Evolutionary conservation across 2,113 vertebrate genomes (phyloP).

Genomic region (Lasiurus borealis): DNA sequence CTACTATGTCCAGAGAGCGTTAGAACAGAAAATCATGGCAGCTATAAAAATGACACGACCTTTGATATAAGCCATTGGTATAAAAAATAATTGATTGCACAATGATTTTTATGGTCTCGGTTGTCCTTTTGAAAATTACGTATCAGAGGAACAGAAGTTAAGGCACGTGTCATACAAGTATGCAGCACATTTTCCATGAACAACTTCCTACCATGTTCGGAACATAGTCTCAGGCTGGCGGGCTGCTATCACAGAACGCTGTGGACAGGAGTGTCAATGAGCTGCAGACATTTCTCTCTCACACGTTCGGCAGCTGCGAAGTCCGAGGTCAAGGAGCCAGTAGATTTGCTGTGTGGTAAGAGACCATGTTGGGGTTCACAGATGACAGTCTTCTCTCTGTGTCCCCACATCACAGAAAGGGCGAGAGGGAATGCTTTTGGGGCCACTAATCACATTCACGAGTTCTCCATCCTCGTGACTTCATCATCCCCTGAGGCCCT

Average conservation of each 20-base stretch:
- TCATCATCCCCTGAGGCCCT: background rate
- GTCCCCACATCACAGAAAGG: background rate
- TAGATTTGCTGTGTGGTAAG: background rate
- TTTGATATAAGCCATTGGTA: background rate
- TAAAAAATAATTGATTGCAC: background rate
- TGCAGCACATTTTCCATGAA: background rate
- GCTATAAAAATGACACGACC: background rate
- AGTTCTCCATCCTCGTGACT: background rate
- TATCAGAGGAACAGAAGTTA: background rate
- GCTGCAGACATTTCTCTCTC: background rate
- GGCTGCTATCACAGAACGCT: background rate
- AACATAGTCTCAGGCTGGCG: background rate
- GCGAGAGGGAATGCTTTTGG: background rate
- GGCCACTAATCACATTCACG: background rate
- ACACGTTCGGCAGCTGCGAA: background rate
- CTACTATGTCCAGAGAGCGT: background rate
- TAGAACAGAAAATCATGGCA: background rate
- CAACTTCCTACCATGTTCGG: background rate
- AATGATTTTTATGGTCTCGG: background rate
- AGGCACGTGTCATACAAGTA: background rate
- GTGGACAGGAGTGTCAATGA: background rate
- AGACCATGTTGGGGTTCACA: background rate
- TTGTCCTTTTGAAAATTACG: background rate
- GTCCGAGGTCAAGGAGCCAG: background rate
- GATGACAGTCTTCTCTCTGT: background rate